Conservation (phyloP, 2,797 vertebrate genomes). For the Vireo griseus region DNA sequence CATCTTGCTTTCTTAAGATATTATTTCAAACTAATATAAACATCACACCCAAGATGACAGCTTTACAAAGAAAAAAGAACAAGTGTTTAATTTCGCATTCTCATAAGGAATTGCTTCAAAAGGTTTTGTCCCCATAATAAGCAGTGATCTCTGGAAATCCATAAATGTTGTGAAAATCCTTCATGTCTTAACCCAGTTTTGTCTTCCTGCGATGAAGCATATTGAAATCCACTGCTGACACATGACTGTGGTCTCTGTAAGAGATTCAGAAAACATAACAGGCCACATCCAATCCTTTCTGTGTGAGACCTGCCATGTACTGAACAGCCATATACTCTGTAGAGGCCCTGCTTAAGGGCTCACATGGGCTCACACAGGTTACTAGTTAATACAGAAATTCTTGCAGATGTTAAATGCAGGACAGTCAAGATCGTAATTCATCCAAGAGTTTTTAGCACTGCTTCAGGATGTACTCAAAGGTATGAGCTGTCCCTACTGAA, state of each 20-base stretch:
- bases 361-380: background rate
- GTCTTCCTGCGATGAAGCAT: background rate
- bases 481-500: background rate
- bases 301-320: background rate
- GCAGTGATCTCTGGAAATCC: background rate
- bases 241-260: background rate
- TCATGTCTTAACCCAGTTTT: background rate
- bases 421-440: background rate
- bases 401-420: background rate
- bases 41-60: background rate
- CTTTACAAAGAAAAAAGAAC: background rate
- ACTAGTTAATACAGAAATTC: background rate
- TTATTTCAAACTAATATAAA: background rate
- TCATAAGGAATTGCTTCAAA: background rate
- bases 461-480: background rate
- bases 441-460: background rate
- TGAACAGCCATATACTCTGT: background rate
- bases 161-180: background rate
- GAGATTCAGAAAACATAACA: fast-evolving
- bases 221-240: background rate
- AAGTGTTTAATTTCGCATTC: background rate
- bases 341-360: background rate
- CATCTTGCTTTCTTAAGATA: background rate
- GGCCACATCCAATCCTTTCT: background rate
- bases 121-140: background rate